phyloP scores from a whole-genome alignment of 2,113 vertebrate genomes.

The Sprattus sprattus region DNA sequence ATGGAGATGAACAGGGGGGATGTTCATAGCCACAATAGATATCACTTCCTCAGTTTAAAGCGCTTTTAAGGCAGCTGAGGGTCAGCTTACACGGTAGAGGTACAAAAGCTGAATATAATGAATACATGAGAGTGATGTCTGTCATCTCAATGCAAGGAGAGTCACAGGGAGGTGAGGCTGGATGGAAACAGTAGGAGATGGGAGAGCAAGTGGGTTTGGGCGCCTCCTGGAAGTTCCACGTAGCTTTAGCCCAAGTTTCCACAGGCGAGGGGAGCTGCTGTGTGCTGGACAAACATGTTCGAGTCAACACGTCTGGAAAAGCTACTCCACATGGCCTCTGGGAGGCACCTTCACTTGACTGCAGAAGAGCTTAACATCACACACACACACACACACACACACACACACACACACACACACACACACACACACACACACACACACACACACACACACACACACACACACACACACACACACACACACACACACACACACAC shows the following conservation, averaged over 20 bases:
- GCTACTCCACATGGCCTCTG: not conserved
- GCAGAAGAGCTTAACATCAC: not conserved
- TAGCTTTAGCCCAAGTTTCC: not conserved
- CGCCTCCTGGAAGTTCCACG: not conserved
- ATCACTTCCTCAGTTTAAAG: not conserved
- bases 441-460: not conserved
- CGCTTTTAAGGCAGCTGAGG: not conserved
- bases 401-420: not conserved
- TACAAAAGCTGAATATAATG: not conserved
- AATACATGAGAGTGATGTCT: not conserved
- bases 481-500: not conserved
- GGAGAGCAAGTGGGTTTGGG: not conserved
- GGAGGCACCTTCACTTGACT: not conserved
- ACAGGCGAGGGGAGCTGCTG: not conserved
- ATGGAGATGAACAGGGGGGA: not conserved
- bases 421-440: not conserved
- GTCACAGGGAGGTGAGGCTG: too few relatives aligned
- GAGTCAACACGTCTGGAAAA: conserved; percentile 12
- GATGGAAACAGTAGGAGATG: not conserved
- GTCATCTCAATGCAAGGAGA: not conserved
- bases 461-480: not conserved
- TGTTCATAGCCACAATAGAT: not conserved
- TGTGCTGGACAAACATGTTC: not conserved
- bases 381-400: not conserved
- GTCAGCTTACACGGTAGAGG: not conserved